Conservation (phyloP, 2,888 invertebrate genomes). For the Bimastos eiseni region DNA sequence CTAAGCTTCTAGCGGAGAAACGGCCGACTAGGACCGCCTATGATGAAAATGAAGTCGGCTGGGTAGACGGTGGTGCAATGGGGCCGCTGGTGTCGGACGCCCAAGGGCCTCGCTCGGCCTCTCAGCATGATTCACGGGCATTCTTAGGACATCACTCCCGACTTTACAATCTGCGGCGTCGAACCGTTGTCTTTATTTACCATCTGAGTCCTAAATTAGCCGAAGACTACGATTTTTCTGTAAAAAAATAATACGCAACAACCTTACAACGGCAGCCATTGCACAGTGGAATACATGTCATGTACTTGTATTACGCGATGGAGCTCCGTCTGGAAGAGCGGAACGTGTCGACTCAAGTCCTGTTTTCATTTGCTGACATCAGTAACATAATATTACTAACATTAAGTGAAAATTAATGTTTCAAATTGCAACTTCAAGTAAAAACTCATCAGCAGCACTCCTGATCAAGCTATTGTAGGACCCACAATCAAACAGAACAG, state of each 20-base stretch:
- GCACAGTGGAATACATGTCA: constrained; percentile 1
- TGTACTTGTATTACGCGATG: neutral
- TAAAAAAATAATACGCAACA: constrained; percentile 13
- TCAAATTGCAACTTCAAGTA: too few relatives aligned
- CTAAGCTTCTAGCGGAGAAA: constrained; percentile 16
- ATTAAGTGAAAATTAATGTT: too few relatives aligned
- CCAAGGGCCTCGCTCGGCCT: constrained; percentile 23
- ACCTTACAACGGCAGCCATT: constrained; percentile 9
- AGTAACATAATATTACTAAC: too few relatives aligned
- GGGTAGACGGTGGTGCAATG: constrained; percentile 8
- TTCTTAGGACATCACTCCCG: neutral
- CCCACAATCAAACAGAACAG: too few relatives aligned
- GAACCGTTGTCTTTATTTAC: neutral
- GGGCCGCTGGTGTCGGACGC: neutral
- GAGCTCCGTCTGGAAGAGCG: constrained; percentile 14
- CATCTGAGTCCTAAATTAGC: constrained; percentile 7
- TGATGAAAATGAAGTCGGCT: neutral
- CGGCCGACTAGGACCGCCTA: neutral
- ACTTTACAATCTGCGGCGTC: neutral
- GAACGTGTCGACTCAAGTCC: neutral
- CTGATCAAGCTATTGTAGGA: too few relatives aligned
- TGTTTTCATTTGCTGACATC: neutral
- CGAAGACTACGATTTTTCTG: neutral
- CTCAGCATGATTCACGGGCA: constrained; percentile 22
- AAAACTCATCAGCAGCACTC: too few relatives aligned